Conservation (phyloP, 2,888 invertebrate genomes). For the Podotricha telesiphe region DNA sequence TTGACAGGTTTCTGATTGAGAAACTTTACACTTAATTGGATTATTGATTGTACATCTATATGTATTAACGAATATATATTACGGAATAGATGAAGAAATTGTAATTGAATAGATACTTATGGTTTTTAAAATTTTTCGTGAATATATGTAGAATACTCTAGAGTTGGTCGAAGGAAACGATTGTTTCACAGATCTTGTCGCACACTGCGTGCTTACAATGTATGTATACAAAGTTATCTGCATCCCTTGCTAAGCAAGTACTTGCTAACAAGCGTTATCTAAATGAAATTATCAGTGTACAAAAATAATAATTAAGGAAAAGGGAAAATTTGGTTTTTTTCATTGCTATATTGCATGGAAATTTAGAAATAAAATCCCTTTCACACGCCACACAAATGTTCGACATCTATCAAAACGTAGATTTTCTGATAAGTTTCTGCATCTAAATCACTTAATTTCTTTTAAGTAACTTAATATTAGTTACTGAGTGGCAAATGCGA, state of each 20-base stretch:
- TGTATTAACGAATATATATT: too few relatives aligned
- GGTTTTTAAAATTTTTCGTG: neutral
- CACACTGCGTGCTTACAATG: neutral
- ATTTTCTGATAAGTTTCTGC: constrained; percentile 12
- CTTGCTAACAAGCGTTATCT: constrained; percentile 6
- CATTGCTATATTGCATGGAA: constrained; percentile 24
- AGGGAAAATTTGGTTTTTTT: constrained; percentile 23
- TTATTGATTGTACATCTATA: constrained; percentile 37
- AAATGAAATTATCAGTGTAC: constrained; percentile 20
- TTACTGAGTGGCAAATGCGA: neutral
- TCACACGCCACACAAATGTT: constrained; percentile 23
- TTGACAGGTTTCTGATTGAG: constrained; percentile 37
- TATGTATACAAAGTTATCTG: neutral
- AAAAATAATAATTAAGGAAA: constrained; percentile 15
- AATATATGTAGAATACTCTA: constrained; percentile 1
- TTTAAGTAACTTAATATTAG: neutral
- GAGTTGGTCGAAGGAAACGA: neutral
- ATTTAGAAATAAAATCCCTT: constrained; percentile 10
- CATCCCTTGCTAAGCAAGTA: neutral
- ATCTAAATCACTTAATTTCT: constrained; percentile 1
- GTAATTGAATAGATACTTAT: too few relatives aligned
- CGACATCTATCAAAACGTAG: constrained; percentile 18
- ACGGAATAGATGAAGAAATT: too few relatives aligned
- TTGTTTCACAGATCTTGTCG: constrained; percentile 12
- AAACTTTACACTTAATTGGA: constrained; percentile 34